phyloP scores from a whole-genome alignment of 2,888 invertebrate species.

The Phoenoteleia sp. region DNA sequence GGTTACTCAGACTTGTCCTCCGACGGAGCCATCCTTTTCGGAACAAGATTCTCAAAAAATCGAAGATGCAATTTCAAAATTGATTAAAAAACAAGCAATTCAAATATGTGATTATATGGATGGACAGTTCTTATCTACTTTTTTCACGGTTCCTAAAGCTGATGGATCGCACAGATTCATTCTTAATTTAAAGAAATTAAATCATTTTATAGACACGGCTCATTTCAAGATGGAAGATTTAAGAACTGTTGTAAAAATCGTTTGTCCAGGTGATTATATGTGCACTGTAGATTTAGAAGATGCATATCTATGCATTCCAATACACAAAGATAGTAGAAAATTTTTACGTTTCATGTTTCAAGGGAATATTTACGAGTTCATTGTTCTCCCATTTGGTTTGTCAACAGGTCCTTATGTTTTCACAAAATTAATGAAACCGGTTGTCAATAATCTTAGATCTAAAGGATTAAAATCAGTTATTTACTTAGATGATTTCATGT shows the following conservation, averaged over 20 bases:
- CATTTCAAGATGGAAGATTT: constrained; percentile 72
- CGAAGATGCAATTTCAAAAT: not conserved
- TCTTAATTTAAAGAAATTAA: constrained; percentile 6
- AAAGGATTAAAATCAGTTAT: constrained; percentile 40
- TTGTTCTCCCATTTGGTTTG: constrained; percentile 76
- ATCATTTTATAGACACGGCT: constrained; percentile 31
- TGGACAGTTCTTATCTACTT: constrained; percentile 37
- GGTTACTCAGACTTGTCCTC: not conserved
- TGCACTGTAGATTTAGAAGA: constrained; percentile 66
- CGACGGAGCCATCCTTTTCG: constrained; percentile 13
- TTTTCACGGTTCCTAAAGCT: constrained; percentile 66
- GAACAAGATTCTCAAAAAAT: not conserved
- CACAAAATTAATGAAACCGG: constrained; percentile 74
- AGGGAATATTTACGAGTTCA: constrained; percentile 73
- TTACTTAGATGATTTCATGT: constrained; percentile 54
- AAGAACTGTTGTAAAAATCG: constrained; percentile 57
- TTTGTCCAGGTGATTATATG: constrained; percentile 64
- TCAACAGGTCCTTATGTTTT: constrained; percentile 76
- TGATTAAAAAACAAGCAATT: constrained; percentile 11
- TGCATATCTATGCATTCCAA: constrained; percentile 71
- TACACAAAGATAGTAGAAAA: constrained; percentile 72
- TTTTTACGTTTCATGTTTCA: constrained; percentile 74
- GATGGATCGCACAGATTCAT: constrained; percentile 62
- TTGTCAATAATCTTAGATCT: constrained; percentile 8
- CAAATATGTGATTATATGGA: not conserved